Evolutionary conservation across 2,113 vertebrate species (phyloP), one percentile per base, ranked within the genome.

Genomic region (Oryzias javanicus): DNA sequence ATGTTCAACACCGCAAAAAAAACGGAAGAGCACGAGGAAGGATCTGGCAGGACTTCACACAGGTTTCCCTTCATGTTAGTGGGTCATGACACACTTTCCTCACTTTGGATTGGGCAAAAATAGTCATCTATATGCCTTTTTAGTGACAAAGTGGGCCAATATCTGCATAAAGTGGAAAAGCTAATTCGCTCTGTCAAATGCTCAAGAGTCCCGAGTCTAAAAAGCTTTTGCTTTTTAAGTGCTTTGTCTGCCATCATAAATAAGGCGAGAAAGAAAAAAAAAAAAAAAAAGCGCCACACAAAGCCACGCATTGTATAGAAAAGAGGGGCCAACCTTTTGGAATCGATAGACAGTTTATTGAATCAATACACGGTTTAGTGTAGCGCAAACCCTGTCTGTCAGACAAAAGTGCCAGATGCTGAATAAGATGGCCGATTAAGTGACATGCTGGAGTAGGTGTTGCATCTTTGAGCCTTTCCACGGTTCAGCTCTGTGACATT

Each of bases 1-100:
- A 86, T 77, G 70, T 80, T 71, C 50, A 70, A 79, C 35, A 54
- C 55, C 10, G 10, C 47, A 73, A 35, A 53, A 76, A 74, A 76
- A 74, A 72, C 69, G 64, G 62, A 64, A 70, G 49, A 79, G 77
- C 61, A 61, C 57, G 49, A 74, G 72, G 76, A 76, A 83, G 48
- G 24, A 81, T 78, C 67, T 71, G 54, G 79, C 83, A 83, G 67
- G 80, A 80, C 75, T 79, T 82, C 83, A 81, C 64, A 75, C 80
- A 82, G 78, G 83, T 86, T 88, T 81, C 18, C 35, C 76, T 71
- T 61, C 60, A 64, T 87, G 84, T 74, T 89, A 89, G 81, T 89
- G 64, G 89, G 87, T 85, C 85, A 86, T 84, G 86, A 85, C 88
- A 89, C 75, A 87, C 84, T 88, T 89, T 82, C 62, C 54, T 76